Base-by-base conservation (phyloP, 2,888 invertebrate genomes). In the Drosophila sordidapex region DNA sequence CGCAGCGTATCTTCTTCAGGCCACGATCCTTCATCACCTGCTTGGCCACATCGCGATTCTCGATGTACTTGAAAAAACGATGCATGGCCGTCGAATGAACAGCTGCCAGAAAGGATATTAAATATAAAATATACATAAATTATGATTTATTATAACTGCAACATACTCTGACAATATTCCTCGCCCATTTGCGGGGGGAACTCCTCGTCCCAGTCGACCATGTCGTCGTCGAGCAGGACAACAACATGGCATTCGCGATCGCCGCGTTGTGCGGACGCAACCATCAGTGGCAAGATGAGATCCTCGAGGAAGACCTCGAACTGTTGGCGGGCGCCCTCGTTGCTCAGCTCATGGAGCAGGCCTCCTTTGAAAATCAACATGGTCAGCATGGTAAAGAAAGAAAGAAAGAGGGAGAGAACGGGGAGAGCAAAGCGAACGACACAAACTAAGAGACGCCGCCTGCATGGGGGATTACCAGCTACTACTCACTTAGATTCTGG, bases 141-240 rank as follows among this genome's bases (percentile, higher is more conserved):
- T 21, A 4, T 11, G 5, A 0, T 7, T 13, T 18, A 6, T 46
- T 33, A 6, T 27, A 8, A 21, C 4, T 18, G 10, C 2, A 35
- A 91, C 94, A 94, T 94, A 96, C 97, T 99, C 94, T 99, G 99
- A 54, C 98, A 97, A 93, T 99, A 98, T 94, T 99, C 99, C 91
- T 99, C 99, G 10, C 99, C 99, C 98, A 99, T 99, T 94, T 99
- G 99, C 0, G 99, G 99, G 0, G 99, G 99, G 93, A 98, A 99
- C 92, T 99, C 97, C 91, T 99, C 98, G 92, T 99, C 99, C 99
- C 99, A 99, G 91, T 99, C 99, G 36, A 96, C 96, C 0, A 95
- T 95, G 93, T 99, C 99, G 87, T 99, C 99, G 91, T 99, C 99
- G 46, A 98, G 94, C 51, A 99, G 94, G 6, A 98, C 98, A 29